Conservation (phyloP, 2,797 vertebrate species). For the Leptatherina wallacei region DNA sequence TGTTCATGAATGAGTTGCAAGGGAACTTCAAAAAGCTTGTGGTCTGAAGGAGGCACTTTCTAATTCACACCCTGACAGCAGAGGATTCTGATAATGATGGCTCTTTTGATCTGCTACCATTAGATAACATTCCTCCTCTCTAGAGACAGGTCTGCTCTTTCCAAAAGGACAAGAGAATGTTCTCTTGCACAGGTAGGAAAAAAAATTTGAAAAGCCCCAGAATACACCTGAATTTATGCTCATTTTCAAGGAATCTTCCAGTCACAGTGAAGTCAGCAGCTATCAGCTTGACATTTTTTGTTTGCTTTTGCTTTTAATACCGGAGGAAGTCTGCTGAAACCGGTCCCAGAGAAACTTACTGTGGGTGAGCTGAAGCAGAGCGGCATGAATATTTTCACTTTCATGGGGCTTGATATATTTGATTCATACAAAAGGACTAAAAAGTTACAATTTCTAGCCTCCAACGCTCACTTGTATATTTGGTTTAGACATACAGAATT, state of each 20-base stretch:
- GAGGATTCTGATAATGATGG: constrained; percentile 68
- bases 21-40: constrained; percentile 58
- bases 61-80: constrained; percentile 57
- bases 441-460: constrained; percentile 13
- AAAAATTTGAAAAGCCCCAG: constrained; percentile 28
- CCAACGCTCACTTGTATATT: constrained; percentile 9
- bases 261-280: constrained; percentile 21
- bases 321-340: constrained; percentile 19
- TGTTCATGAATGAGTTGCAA: constrained; percentile 57
- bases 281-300: constrained; percentile 34
- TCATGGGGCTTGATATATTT: constrained; percentile 9
- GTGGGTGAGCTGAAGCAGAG: constrained; percentile 5
- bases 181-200: constrained; percentile 27
- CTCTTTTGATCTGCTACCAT: constrained; percentile 75
- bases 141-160: constrained; percentile 63
- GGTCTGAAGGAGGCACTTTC: constrained; percentile 62
- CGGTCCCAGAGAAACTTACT: constrained; percentile 14
- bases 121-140: constrained; percentile 72
- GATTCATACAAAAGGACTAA: constrained; percentile 27
- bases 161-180: constrained; percentile 55
- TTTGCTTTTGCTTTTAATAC: constrained; percentile 28
- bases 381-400: neutral
- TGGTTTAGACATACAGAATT: constrained; percentile 12
- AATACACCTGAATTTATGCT: constrained; percentile 32
- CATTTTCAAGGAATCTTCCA: constrained; percentile 33